phyloP scores from a whole-genome alignment of 2,113 vertebrate species.

The Axis porcinus region DNA sequence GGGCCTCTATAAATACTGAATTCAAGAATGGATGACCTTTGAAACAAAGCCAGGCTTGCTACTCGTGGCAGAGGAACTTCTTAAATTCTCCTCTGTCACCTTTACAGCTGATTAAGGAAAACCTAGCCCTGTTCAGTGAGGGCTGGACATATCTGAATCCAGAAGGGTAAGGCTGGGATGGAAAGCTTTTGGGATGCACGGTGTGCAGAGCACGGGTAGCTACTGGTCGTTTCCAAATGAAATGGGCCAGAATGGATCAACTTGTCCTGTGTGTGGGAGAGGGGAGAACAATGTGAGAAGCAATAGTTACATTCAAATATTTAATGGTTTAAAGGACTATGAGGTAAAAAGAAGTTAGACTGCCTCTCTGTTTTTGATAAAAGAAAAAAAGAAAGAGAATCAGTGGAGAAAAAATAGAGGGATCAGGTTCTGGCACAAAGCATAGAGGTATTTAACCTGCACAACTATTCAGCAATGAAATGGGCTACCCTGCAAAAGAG shows the following conservation, averaged over 20 bases:
- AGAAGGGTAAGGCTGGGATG: not conserved
- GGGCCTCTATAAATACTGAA: not conserved
- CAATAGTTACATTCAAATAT: not conserved
- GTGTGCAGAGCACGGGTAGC: not conserved
- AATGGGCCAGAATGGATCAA: not conserved
- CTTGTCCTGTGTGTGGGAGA: rapidly evolving
- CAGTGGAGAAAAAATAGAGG: not conserved
- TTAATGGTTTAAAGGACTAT: not conserved
- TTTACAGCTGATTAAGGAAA: not conserved
- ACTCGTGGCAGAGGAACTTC: not conserved
- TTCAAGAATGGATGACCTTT: not conserved
- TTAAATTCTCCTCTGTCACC: not conserved
- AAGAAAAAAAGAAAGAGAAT: not conserved
- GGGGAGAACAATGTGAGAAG: not conserved
- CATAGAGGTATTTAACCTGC: not conserved
- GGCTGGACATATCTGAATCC: not conserved
- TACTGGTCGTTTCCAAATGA: not conserved
- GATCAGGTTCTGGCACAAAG: not conserved
- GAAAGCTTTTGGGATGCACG: not conserved
- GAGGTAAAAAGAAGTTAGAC: not conserved
- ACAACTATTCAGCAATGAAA: not conserved
- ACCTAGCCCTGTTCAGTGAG: not conserved
- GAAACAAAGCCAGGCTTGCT: not conserved
- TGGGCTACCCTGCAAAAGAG: not conserved
- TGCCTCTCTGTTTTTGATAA: not conserved